Percentiles rank a stretch among this genome's conserved stretches.
Evolutionary conservation across 2,888 invertebrate species (phyloP).

Genomic region (Sepioteuthis lessoniana): DNA sequence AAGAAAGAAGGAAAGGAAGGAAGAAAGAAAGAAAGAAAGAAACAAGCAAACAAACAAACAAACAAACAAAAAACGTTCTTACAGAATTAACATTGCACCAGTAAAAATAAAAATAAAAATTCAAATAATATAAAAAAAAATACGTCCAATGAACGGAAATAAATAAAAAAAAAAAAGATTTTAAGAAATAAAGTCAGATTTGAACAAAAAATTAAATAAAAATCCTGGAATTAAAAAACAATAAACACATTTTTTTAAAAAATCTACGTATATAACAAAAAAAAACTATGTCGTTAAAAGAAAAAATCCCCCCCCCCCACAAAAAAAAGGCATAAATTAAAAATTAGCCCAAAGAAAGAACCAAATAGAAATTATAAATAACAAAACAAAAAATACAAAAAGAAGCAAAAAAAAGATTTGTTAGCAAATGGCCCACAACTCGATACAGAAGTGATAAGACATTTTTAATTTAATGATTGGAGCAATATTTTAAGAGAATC

Average conservation of each 20-base stretch:
- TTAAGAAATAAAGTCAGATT: background rate
- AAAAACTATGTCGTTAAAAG: background rate
- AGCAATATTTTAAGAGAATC: background rate
- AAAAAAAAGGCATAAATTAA: no score
- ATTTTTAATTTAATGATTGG: slow-evolving; percentile 33
- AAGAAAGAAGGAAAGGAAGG: background rate
- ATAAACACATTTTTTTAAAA: background rate
- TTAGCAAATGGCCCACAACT: background rate
- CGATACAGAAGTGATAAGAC: background rate
- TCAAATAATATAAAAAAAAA: background rate
- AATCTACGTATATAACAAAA: background rate
- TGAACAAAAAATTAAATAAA: background rate
- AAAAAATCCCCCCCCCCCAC: no score
- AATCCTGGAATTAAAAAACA: background rate
- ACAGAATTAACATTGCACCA: background rate
- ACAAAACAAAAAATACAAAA: no score
- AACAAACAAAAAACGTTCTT: background rate
- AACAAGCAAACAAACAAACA: background rate
- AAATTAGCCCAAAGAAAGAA: background rate
- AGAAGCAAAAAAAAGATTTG: background rate
- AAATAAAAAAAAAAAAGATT: background rate
- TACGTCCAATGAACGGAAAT: background rate
- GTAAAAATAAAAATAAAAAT: background rate
- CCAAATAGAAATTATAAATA: background rate
- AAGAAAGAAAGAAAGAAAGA: background rate